Conservation (phyloP, 64 coral and sea anemone genomes). For the Acropora yongei region DNA sequence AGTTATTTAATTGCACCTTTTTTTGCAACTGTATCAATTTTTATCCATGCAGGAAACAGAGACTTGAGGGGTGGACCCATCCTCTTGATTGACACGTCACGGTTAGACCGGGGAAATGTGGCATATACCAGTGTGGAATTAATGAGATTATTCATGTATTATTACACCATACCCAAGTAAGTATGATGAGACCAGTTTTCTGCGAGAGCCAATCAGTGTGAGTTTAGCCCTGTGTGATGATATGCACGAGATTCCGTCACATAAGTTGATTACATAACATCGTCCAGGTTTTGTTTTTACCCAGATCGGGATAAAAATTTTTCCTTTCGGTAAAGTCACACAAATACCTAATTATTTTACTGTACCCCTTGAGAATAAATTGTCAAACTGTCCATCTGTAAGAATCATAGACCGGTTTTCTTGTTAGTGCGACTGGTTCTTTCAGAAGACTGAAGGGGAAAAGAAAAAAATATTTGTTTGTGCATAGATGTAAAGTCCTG, state of each 20-base stretch:
- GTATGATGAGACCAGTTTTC: background rate
- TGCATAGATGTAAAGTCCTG: too few relatives aligned
- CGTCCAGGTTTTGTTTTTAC: background rate
- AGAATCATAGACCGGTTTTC: too few relatives aligned
- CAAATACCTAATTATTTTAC: too few relatives aligned
- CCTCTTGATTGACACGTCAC: slow-evolving; percentile 73
- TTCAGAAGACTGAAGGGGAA: too few relatives aligned
- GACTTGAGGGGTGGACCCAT: slow-evolving; percentile 79
- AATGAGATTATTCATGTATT: slow-evolving; percentile 88
- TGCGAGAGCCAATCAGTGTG: background rate
- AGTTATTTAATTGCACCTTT: background rate
- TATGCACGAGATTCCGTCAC: background rate
- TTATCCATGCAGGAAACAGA: slow-evolving; percentile 64
- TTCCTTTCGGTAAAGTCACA: too few relatives aligned
- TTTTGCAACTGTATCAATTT: background rate
- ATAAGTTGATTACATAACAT: background rate
- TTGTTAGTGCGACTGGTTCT: too few relatives aligned
- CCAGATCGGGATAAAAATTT: too few relatives aligned
- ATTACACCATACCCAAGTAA: slow-evolving; percentile 92
- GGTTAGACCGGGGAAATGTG: slow-evolving; percentile 83
- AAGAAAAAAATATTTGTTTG: too few relatives aligned
- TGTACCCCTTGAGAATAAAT: too few relatives aligned
- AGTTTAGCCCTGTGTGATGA: background rate
- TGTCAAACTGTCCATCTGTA: too few relatives aligned
- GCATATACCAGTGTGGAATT: slow-evolving; percentile 84